These are phyloP conservation scores for Diplodus sargus DNA, from an alignment of 2,797 vertebrate genomes.

Conservation along the genomic window DNA sequence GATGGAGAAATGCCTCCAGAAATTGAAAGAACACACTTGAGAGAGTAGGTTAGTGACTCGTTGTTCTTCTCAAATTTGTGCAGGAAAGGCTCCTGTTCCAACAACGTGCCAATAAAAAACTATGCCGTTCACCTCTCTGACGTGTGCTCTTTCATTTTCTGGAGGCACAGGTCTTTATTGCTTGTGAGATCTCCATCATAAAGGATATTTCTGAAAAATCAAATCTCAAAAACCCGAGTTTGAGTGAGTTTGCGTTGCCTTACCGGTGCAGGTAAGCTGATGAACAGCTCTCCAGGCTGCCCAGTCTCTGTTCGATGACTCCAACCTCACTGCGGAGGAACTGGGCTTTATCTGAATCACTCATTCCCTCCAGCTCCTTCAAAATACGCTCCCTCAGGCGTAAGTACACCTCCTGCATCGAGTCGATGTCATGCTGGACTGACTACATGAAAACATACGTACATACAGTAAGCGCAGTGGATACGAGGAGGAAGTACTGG, in stretches of 20 bases:
- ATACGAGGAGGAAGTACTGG: neutral
- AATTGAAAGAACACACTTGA: too few relatives aligned
- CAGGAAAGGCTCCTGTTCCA: too few relatives aligned
- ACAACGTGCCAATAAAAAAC: too few relatives aligned
- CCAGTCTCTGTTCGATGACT: constrained; percentile 89
- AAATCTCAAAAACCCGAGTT: too few relatives aligned
- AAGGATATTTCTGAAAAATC: neutral
- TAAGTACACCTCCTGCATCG: constrained; percentile 86
- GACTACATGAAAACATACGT: constrained; percentile 75
- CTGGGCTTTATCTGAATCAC: constrained; percentile 90
- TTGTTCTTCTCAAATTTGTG: too few relatives aligned
- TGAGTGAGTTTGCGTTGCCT: neutral
- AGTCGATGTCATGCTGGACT: constrained; percentile 88
- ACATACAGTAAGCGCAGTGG: neutral
- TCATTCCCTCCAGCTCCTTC: constrained; percentile 84
- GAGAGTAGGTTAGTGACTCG: too few relatives aligned
- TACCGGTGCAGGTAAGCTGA: constrained; percentile 91
- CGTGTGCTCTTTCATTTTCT: too few relatives aligned
- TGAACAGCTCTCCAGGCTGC: constrained; percentile 88
- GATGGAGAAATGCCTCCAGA: too few relatives aligned
- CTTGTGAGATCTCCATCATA: too few relatives aligned
- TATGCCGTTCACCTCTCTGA: too few relatives aligned
- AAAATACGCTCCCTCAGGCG: constrained; percentile 86
- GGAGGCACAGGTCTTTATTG: too few relatives aligned
- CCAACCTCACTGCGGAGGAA: constrained; percentile 91